Evolutionary conservation across 2,888 invertebrate species (phyloP).

Genomic region (Trachelus iudaicus): DNA sequence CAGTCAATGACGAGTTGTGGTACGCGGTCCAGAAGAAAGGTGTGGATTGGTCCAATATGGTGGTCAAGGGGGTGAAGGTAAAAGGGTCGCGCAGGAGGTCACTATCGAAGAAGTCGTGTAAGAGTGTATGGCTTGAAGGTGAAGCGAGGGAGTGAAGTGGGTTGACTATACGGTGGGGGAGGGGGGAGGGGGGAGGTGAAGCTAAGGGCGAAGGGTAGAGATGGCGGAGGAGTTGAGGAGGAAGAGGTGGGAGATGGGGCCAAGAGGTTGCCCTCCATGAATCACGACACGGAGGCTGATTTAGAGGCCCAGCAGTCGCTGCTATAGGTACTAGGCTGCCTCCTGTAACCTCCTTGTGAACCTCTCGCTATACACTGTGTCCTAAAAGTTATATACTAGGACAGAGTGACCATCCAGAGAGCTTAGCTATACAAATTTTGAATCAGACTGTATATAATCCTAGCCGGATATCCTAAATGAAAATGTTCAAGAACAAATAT

Average conservation of each 20-base stretch:
- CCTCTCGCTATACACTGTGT: conserved; percentile 44
- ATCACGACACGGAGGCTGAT: conserved; percentile 65
- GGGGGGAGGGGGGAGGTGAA: neutral
- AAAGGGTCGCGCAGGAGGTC: conserved; percentile 60
- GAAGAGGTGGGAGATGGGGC: conserved; percentile 33
- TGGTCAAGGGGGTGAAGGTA: conserved; percentile 44
- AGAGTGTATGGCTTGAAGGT: conserved; percentile 25
- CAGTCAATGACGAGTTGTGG: neutral
- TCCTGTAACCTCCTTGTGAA: conserved; percentile 52
- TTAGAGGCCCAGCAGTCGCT: conserved; percentile 63
- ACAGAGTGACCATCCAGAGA: neutral
- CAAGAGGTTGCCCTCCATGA: conserved; percentile 64
- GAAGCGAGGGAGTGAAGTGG: conserved; percentile 2
- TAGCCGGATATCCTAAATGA: neutral
- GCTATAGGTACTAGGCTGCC: conserved; percentile 57
- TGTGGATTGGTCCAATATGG: conserved; percentile 43
- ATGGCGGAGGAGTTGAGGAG: conserved; percentile 29
- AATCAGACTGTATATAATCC: neutral
- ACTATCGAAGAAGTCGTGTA: conserved; percentile 55
- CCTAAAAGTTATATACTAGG: conserved; percentile 27
- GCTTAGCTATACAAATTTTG: neutral
- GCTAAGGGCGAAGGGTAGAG: conserved; percentile 16
- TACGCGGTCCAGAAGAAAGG: conserved; percentile 17
- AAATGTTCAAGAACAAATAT: neutral
- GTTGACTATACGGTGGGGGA: neutral